Evolutionary conservation across 2,888 invertebrate genomes (phyloP).

Genomic region (Phymatocera aterrima): DNA sequence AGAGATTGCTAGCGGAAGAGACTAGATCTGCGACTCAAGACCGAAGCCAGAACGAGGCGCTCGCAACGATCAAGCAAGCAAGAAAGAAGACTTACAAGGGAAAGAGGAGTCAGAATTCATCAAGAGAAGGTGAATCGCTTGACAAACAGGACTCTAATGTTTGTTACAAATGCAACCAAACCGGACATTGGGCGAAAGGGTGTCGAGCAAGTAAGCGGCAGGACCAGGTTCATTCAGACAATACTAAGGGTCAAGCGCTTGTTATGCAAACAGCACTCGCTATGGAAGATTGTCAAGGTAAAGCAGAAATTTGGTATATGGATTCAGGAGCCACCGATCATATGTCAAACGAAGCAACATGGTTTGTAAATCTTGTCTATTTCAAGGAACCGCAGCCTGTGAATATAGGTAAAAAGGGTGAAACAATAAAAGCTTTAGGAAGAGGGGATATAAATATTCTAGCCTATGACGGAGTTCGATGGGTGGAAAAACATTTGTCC

Average conservation of each 20-base stretch:
- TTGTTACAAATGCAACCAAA: slow-evolving; percentile 51
- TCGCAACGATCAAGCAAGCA: not conserved
- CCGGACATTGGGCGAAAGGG: slow-evolving; percentile 53
- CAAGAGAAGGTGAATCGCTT: not conserved
- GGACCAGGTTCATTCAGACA: slow-evolving; percentile 11
- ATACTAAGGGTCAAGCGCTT: slow-evolving; percentile 46
- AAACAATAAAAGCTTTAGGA: slow-evolving; percentile 49
- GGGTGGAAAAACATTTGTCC: slow-evolving; percentile 48
- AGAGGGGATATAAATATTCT: slow-evolving; percentile 52
- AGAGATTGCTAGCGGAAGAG: slow-evolving; percentile 46
- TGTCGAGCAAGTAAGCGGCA: too few relatives aligned
- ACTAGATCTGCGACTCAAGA: slow-evolving; percentile 4
- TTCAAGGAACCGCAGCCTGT: slow-evolving; percentile 47
- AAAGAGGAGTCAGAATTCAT: not conserved
- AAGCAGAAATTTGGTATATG: slow-evolving; percentile 45
- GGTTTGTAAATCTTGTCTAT: slow-evolving; percentile 50
- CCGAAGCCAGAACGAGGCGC: not conserved
- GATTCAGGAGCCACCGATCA: slow-evolving; percentile 56
- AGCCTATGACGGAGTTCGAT: slow-evolving; percentile 50
- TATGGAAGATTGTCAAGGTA: slow-evolving; percentile 21
- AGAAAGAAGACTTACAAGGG: not conserved
- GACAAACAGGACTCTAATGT: not conserved
- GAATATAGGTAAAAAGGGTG: slow-evolving; percentile 47
- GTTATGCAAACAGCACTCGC: slow-evolving; percentile 45
- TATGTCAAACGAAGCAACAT: slow-evolving; percentile 53